Evolutionary conservation across 2,797 vertebrate species (phyloP), one percentile per base, ranked within the genome.

Genomic region (Botia kubotai): DNA sequence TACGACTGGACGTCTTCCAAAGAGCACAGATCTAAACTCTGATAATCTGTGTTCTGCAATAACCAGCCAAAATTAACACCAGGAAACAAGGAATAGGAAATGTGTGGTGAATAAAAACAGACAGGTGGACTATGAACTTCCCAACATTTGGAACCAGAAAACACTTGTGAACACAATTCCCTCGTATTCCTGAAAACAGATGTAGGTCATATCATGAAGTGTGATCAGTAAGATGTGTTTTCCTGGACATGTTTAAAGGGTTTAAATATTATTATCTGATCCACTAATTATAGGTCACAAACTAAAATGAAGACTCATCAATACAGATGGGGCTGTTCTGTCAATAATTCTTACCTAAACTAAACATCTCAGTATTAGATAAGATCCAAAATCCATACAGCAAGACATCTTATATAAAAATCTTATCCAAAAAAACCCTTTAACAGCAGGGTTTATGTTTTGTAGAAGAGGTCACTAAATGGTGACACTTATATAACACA

Each of bases 401-500:
- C 1, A 16, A 75, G 53, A 33, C 43, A 46, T 14, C 63, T 39
- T n/a, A 16, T 36, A 62, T 26, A 6, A 8, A 0, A 7, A 11
- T 5, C 1, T 57, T 65, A 17, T 60, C 4, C 29, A 29, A 29
- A 29, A 33, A 39, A 48, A 29, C 39, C 65, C 19, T 71, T 66
- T 46, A 13, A 50, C 39, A 26, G 73, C 8, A 12, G 79, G 79
- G 86, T 82, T 85, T 79, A 87, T 88, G 23, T 2, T 88, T 81
- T 82, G 48, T 69, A 65, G 75, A 73, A 57, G 67, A 52, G 62
- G 74, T 26, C 55, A 39, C 50, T 36, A 70, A 89, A 87, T 78
- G 83, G 82, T 86, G 86, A 87, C 77, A 72, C 80, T 86, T 87
- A 79, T 85, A 86, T 90, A 90, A 90, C 76, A 50, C 1, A 91